Percentiles rank a stretch among this genome's conserved stretches.
These are phyloP conservation scores for Shargacucullia verbasci DNA, from an alignment of 2,888 invertebrate species.

Conservation along the genomic window DNA sequence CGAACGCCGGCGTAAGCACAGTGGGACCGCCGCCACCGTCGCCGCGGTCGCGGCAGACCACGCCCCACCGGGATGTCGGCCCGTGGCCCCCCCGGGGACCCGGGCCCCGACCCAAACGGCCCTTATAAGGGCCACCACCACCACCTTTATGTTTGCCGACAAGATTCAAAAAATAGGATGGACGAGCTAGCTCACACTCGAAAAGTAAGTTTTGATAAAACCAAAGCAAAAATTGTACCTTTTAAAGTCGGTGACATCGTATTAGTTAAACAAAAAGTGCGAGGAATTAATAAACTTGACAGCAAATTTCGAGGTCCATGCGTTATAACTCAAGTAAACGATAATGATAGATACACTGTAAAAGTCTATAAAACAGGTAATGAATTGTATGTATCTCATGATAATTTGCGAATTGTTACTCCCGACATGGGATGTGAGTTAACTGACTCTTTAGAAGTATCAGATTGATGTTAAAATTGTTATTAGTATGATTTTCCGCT, in stretches of 20 bases:
- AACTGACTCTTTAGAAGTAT: too few species aligned
- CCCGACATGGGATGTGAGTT: not conserved
- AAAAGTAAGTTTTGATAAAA: slow-evolving; percentile 26
- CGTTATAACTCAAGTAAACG: slow-evolving; percentile 21
- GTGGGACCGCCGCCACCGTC: too few species aligned
- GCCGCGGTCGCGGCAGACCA: too few species aligned
- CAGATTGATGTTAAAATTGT: too few species aligned
- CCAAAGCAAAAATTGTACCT: too few species aligned
- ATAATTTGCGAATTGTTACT: not conserved
- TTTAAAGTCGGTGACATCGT: slow-evolving; percentile 11
- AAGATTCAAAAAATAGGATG: slow-evolving; percentile 20
- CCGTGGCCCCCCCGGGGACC: too few species aligned
- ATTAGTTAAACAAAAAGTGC: not conserved
- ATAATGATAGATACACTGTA: slow-evolving; percentile 36
- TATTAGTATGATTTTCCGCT: too few species aligned
- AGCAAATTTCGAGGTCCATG: slow-evolving; percentile 39
- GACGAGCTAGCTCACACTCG: slow-evolving; percentile 10
- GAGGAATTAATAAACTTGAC: not conserved
- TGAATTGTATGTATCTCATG: not conserved
- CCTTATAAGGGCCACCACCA: too few species aligned
- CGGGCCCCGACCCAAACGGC: too few species aligned
- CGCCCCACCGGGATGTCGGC: too few species aligned
- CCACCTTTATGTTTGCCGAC: slow-evolving; percentile 21
- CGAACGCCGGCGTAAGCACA: too few species aligned
- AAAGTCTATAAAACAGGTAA: too few species aligned